Conservation (phyloP, 2,888 invertebrate species). For the Julus scandinavius region DNA sequence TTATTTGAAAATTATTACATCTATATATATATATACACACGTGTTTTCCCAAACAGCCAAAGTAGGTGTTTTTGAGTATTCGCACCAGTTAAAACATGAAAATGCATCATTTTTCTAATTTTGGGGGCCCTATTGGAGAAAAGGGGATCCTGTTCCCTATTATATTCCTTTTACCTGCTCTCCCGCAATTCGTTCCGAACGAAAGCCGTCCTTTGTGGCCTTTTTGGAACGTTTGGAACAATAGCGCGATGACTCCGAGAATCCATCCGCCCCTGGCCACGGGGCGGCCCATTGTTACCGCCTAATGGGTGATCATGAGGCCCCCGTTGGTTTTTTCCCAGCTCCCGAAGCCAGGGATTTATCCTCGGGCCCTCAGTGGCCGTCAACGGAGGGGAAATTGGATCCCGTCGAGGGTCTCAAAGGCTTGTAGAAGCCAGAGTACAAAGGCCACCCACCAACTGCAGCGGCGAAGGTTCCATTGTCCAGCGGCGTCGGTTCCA, state of each 20-base stretch:
- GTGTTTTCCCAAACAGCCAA: too few species aligned
- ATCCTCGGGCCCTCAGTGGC: background rate
- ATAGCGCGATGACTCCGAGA: constrained; percentile 16
- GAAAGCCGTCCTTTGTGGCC: constrained; percentile 5
- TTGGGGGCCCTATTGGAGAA: too few species aligned
- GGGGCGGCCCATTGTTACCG: constrained; percentile 13
- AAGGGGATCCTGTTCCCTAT: too few species aligned
- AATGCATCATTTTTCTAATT: too few species aligned
- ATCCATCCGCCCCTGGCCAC: constrained; percentile 2
- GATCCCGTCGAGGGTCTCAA: background rate
- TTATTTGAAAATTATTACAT: too few species aligned
- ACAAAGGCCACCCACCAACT: constrained; percentile 46
- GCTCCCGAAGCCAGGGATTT: background rate
- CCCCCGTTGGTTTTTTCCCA: background rate
- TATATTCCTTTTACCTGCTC: too few species aligned
- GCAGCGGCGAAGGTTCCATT: too few species aligned
- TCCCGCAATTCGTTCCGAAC: constrained; percentile 8
- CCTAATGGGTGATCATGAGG: constrained; percentile 48
- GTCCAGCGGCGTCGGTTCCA: background rate
- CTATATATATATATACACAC: too few species aligned
- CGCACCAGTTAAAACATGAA: too few species aligned
- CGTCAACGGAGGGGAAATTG: background rate
- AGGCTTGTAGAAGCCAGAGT: background rate
- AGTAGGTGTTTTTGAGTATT: too few species aligned
- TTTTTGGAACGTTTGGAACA: constrained; percentile 30